Base-by-base conservation (phyloP, 2,797 vertebrate genomes). In the Hephaestus fuliginosus region DNA sequence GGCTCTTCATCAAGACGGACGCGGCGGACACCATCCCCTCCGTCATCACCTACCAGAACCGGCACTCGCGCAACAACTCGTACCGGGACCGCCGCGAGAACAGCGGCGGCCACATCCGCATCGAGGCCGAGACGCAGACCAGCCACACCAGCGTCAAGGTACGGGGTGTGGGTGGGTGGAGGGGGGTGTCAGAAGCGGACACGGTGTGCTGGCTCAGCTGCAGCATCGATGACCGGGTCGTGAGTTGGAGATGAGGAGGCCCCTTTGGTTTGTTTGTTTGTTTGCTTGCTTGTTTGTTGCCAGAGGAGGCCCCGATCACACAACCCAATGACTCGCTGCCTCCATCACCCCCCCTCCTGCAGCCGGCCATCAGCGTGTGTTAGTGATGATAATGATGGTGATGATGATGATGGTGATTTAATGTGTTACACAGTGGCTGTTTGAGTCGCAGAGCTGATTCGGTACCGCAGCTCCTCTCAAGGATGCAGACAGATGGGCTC, bases 51-150 rank as follows among this genome's bases (percentile, higher is more conserved):
- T 97, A 96, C 94, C 97, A 96, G 93, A 96, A 93, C 93, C 94
- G 95, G 7, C 96, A 93, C 91, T 90, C 95, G 28, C 93, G 96
- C 78, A 92, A 92, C 90, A 89, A 94, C 91, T 89, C 92, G 83
- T 89, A 86, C 83, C 95, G 95, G 44, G 95, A 94, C 39, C 94
- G 92, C 60, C 93, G 84, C 85, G 94, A 92, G 82, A 95, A 93
- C 95, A 92, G 90, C 91, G 94, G 93, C 5, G 94, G 93, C 43
- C 91, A 94, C 91, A 92, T 95, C 93, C 95, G 96, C 94, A 94
- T 94, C 74, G 97, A 98, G 96, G 97, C 96, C 89, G 97, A 99
- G 94, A 99, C 97, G 62, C 97, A 97, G 93, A 98, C 97, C 82
- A 96, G 95, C 95, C 94, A 92, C 91, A 83, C 93, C 92, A 94